These are phyloP conservation scores for Onychostruthus taczanowskii DNA, from an alignment of 2,113 vertebrate species.

Conservation along the genomic window DNA sequence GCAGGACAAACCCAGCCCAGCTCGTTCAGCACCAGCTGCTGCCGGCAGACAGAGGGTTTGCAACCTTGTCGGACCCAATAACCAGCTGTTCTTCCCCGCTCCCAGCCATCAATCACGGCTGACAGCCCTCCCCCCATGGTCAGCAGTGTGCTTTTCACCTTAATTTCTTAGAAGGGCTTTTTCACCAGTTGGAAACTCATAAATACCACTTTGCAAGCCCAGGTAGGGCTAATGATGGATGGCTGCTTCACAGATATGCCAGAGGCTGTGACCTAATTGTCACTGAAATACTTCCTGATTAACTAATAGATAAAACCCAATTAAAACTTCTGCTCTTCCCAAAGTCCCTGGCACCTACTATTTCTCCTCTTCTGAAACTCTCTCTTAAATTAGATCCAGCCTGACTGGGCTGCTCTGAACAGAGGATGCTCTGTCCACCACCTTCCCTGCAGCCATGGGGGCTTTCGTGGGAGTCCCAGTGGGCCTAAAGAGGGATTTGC, in stretches of 20 bases:
- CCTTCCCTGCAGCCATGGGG: neutral
- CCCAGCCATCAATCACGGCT: constrained; percentile 26
- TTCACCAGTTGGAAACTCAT: neutral
- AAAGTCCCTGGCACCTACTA: neutral
- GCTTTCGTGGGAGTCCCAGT: neutral
- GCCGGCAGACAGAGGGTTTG: neutral
- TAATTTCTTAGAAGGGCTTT: constrained; percentile 48
- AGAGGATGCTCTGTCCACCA: neutral
- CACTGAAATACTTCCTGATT: constrained; percentile 54
- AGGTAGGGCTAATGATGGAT: constrained; percentile 54
- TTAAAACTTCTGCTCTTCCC: constrained; percentile 34
- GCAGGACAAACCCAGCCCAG: rapidly evolving
- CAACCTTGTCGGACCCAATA: neutral
- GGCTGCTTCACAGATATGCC: constrained; percentile 27
- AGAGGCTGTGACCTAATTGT: constrained; percentile 60
- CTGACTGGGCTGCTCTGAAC: neutral
- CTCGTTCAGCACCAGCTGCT: neutral
- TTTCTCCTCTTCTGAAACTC: neutral
- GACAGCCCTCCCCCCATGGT: constrained; percentile 44
- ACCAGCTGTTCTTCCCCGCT: constrained; percentile 28
- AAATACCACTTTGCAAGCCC: constrained; percentile 51
- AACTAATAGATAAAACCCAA: constrained; percentile 53
- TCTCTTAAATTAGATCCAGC: neutral
- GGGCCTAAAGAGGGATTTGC: neutral
- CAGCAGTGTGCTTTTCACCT: constrained; percentile 25